These are phyloP conservation scores for Stenodera caucasica DNA, from an alignment of 2,888 invertebrate genomes.

Conservation along the genomic window DNA sequence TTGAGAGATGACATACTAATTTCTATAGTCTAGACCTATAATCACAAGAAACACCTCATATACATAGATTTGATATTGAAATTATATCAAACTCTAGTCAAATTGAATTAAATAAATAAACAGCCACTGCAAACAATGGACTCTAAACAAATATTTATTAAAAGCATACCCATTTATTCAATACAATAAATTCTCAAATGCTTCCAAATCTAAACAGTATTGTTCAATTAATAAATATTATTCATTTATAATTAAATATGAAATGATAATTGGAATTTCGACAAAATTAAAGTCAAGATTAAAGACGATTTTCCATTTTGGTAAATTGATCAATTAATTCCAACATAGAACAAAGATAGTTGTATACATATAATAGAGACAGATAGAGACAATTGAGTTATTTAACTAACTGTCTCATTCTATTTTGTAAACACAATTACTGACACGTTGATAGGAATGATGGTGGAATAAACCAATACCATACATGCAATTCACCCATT, in stretches of 20 bases:
- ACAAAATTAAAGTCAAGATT: slow-evolving; percentile 17
- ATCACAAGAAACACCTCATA: no score
- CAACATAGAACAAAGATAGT: background rate
- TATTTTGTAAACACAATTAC: slow-evolving; percentile 25
- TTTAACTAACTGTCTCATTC: background rate
- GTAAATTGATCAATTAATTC: slow-evolving; percentile 19
- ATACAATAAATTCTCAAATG: background rate
- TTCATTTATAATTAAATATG: background rate
- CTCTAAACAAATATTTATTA: slow-evolving; percentile 14
- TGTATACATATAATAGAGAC: no score
- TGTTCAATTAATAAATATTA: background rate
- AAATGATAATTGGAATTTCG: slow-evolving; percentile 18
- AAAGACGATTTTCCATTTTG: slow-evolving; percentile 20
- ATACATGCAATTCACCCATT: background rate
- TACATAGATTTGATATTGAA: background rate
- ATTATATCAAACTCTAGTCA: background rate
- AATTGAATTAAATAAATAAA: slow-evolving; percentile 11
- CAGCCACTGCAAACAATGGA: slow-evolving; percentile 1
- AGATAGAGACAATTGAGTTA: background rate
- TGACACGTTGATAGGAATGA: slow-evolving; percentile 15
- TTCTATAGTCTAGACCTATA: background rate
- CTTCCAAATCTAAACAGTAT: background rate
- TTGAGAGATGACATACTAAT: slow-evolving; percentile 1
- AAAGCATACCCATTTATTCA: background rate
- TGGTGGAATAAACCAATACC: background rate